These are phyloP conservation scores for Heptranchias perlo DNA, from an alignment of 2,113 vertebrate genomes.

Conservation along the genomic window DNA sequence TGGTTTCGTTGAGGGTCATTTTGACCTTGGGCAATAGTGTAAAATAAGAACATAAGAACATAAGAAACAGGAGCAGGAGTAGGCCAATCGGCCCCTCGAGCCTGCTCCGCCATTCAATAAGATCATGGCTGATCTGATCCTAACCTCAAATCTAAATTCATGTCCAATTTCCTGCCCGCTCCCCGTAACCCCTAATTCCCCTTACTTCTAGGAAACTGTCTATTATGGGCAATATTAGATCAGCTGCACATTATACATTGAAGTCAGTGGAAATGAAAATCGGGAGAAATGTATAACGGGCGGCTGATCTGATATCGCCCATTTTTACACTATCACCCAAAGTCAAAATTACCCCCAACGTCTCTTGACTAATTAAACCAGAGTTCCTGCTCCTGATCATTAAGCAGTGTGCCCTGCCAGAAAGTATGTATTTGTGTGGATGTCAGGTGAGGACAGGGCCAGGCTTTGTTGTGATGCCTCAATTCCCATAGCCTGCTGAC, in stretches of 20 bases:
- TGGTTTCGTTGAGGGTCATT: not conserved
- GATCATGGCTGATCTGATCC: too few relatives aligned
- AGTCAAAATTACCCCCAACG: not conserved
- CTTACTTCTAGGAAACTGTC: too few relatives aligned
- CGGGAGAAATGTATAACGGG: not conserved
- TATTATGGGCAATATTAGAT: not conserved
- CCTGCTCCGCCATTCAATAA: too few relatives aligned
- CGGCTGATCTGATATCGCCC: not conserved
- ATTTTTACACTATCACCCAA: not conserved
- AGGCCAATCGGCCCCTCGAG: too few relatives aligned
- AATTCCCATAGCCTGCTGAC: not conserved
- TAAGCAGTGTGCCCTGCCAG: not conserved
- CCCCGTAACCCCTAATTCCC: too few relatives aligned
- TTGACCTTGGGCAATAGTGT: too few relatives aligned
- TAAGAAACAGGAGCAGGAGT: too few relatives aligned
- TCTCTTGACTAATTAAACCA: not conserved
- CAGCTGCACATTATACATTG: not conserved
- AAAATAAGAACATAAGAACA: too few relatives aligned
- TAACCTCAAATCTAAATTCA: too few relatives aligned
- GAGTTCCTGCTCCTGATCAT: not conserved
- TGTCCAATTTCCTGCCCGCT: too few relatives aligned
- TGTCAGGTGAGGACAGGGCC: not conserved
- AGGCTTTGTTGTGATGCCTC: not conserved
- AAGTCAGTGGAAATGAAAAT: not conserved
- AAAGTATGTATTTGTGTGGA: too few relatives aligned